Evolutionary conservation across 2,113 vertebrate species (phyloP).

Genomic region (Gadus chalcogrammus): DNA sequence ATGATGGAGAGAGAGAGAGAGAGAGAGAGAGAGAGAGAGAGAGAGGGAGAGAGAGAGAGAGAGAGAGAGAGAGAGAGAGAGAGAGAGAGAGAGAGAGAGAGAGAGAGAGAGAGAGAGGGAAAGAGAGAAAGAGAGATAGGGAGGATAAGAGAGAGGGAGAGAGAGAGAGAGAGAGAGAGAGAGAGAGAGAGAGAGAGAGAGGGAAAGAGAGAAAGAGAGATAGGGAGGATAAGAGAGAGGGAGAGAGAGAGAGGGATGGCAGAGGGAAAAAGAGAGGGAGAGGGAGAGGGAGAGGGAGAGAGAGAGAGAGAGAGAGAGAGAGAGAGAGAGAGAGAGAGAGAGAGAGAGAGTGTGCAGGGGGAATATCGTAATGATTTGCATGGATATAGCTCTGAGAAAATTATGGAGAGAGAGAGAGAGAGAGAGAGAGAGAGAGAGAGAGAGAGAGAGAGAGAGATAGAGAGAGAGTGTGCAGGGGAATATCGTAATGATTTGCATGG

Average conservation of each 20-base stretch:
- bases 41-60: too few relatives aligned
- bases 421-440: background rate
- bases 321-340: background rate
- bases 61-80: background rate
- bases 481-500: too few relatives aligned
- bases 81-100: slow-evolving; percentile 7
- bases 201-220: slow-evolving; percentile 2
- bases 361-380: too few relatives aligned
- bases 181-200: background rate
- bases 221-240: too few relatives aligned
- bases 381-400: too few relatives aligned
- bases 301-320: too few relatives aligned
- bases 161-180: slow-evolving; percentile 8
- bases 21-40: too few relatives aligned
- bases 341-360: too few relatives aligned
- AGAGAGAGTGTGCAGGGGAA: too few relatives aligned
- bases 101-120: slow-evolving; percentile 6
- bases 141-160: background rate
- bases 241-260: too few relatives aligned
- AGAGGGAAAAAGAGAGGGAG: too few relatives aligned
- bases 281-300: background rate
- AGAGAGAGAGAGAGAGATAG: slow-evolving; percentile 6
- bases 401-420: background rate
- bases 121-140: slow-evolving; percentile 1
- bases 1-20: background rate